Conservation (phyloP, 2,888 invertebrate species). For the Deroplatys truncata region DNA sequence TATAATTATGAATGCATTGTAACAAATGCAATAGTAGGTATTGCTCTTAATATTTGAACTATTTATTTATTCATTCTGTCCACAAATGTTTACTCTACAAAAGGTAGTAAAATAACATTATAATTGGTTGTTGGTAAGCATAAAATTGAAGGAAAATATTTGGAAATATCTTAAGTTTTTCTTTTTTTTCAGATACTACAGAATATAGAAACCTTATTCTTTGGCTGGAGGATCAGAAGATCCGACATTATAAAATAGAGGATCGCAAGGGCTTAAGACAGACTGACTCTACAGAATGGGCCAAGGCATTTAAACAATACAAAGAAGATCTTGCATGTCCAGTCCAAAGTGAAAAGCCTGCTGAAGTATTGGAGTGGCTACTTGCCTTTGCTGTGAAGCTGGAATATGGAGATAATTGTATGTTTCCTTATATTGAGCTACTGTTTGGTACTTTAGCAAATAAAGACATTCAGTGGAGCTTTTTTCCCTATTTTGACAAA, state of each 20-base stretch:
- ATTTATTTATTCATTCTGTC: too few relatives aligned
- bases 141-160: too few relatives aligned
- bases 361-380: conserved; percentile 81
- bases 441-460: too few relatives aligned
- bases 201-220: conserved; percentile 75
- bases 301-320: conserved; percentile 65
- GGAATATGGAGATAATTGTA: conserved; percentile 78
- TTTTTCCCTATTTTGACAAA: too few relatives aligned
- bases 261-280: conserved; percentile 71
- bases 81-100: too few relatives aligned
- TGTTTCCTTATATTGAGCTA: conserved; percentile 30
- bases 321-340: conserved; percentile 74
- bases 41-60: too few relatives aligned
- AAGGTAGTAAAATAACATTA: too few relatives aligned
- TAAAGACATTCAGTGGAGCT: too few relatives aligned
- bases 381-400: conserved; percentile 77
- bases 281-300: conserved; percentile 64
- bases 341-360: conserved; percentile 49
- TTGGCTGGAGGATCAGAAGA: conserved; percentile 94
- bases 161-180: neutral
- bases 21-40: too few relatives aligned
- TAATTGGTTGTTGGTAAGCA: too few relatives aligned
- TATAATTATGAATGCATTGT: too few relatives aligned
- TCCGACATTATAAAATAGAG: conserved; percentile 80
- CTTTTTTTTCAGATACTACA: conserved; percentile 61